Evolutionary conservation across 30 jellyfish, hydroid and myxozoan species (phyloP), one percentile per base, ranked within the genome.

Genomic region (Pelagia noctiluca): DNA sequence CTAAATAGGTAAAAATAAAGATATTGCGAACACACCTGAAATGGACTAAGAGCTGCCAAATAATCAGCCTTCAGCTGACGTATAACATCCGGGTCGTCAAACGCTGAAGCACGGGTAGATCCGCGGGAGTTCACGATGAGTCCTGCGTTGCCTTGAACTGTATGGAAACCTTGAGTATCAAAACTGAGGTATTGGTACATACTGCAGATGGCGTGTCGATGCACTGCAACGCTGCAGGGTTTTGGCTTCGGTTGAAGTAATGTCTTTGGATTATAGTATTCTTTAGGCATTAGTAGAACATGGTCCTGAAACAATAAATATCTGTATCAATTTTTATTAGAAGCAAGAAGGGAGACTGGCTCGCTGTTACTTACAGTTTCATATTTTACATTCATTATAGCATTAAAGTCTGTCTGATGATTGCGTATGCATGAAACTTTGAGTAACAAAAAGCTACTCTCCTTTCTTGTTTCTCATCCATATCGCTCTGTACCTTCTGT

Each of bases 231-330:
- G 42, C 60, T 75, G 54, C 98, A 91, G 2, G 95, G 91, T 24
- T 42, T 21, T 10, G 87, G 79, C 2, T 30, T 68, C 31, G 85
- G 87, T 0, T 60, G 75, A 37, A 75, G 77, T 11, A 82, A 32
- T 29, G 36, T 34, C 2, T 31, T 42, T 3, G 95, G 91, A 35
- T 82, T 63, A 78, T 63, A 91, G 36, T 84, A 91, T 34, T 75
- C 93, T 34, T 85, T 84, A 24, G 95, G 98, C 76, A 91, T 21
- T 50, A 91, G 63, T 38, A 76, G 84, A 18, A 86, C 83, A 63
- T 91, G 92, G 48, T 91, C 98, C 98, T 91, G 31, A 16, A 30
- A 10, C 19, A 19, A 19, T 29, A 86, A 26, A 36, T n/a, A n/a
- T n/a, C n/a, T n/a, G n/a, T n/a, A n/a, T n/a, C n/a, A n/a, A n/a